phyloP scores from a whole-genome alignment of 2,888 invertebrate species.

The Caenorhabditis panamensis region DNA sequence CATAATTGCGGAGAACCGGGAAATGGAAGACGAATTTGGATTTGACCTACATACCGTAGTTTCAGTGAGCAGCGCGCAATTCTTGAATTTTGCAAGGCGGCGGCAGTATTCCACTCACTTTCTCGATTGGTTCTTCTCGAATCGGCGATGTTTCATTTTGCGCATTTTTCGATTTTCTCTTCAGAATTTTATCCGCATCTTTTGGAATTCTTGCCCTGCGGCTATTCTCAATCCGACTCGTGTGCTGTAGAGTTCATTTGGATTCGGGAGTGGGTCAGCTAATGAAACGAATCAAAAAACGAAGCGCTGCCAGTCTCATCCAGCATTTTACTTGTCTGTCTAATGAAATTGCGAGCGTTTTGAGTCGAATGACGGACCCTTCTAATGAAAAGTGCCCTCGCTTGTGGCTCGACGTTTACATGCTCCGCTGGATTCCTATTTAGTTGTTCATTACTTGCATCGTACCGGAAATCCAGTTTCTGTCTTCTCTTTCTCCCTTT shows the following conservation, averaged over 20 bases:
- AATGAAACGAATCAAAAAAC: slow-evolving; percentile 14
- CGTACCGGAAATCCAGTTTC: slow-evolving; percentile 26
- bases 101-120: background rate
- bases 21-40: background rate
- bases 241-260: background rate
- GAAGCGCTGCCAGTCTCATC: background rate
- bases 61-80: background rate
- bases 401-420: slow-evolving; percentile 11
- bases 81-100: background rate
- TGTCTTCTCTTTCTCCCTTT: background rate
- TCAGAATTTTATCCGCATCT: background rate
- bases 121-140: slow-evolving; percentile 1
- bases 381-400: slow-evolving; percentile 21
- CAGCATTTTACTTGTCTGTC: slow-evolving; percentile 3
- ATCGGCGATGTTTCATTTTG: background rate
- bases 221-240: slow-evolving; percentile 1
- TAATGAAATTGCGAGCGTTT: slow-evolving; percentile 29
- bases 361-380: slow-evolving; percentile 9
- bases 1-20: background rate
- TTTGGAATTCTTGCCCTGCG: slow-evolving; percentile 16
- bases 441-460: slow-evolving; percentile 18
- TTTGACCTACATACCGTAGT: slow-evolving; percentile 6
- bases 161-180: background rate
- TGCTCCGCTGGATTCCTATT: slow-evolving; percentile 31
- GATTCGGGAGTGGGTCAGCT: background rate